phyloP scores from a whole-genome alignment of 2,113 vertebrate genomes.

The Bubalus kerabau region DNA sequence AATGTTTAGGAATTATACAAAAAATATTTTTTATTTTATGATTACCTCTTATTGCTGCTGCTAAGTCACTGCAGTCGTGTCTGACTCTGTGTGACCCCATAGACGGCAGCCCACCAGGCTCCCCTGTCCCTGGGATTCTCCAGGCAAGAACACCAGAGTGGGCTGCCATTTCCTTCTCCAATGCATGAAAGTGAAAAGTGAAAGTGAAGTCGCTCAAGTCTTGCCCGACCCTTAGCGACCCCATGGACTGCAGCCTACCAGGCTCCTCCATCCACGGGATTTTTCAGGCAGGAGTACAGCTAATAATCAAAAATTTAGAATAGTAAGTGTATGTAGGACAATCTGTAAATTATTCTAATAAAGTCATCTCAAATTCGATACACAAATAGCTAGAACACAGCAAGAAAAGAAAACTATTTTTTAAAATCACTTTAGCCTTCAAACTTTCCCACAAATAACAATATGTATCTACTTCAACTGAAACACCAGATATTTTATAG shows the following conservation, averaged over 20 bases:
- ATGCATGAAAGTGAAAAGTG: no score
- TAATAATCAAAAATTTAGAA: slow-evolving; percentile 7
- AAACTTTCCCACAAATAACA: slow-evolving; percentile 4
- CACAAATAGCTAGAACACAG: neutral
- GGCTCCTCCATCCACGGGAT: no score
- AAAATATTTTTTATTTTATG: neutral
- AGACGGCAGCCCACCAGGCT: no score
- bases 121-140: no score
- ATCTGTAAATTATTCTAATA: neutral
- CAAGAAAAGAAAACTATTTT: neutral
- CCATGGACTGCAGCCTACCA: no score
- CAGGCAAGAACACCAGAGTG: no score
- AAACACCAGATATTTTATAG: slow-evolving; percentile 11
- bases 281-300: neutral
- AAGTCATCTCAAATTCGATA: slow-evolving; percentile 8
- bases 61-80: no score
- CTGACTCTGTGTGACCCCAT: no score
- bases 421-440: neutral
- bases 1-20: neutral
- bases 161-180: no score
- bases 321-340: neutral
- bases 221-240: no score
- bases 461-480: neutral
- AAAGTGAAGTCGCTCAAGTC: no score
- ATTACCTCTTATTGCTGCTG: neutral